Base-by-base conservation (phyloP, 2,113 vertebrate genomes). In the Tachuris rubrigastra region DNA sequence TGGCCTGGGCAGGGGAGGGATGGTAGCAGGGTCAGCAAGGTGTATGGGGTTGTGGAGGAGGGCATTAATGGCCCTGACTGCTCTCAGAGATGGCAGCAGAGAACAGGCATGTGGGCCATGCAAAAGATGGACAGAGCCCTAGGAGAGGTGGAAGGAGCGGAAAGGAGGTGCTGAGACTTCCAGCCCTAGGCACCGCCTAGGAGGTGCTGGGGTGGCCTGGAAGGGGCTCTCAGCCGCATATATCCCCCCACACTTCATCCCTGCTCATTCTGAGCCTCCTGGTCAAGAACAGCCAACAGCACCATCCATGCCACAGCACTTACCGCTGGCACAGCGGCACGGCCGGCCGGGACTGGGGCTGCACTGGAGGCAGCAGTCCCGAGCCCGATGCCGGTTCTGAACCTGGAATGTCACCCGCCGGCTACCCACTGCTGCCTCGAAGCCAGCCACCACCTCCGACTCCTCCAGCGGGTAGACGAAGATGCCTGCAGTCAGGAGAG, bases 381-480 rank as follows among this genome's bases (percentile, higher is more conserved):
- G 98, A 2, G 94, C 91, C 69, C 98, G 98, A 25, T 97, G 98
- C 83, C 98, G 96, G 92, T 96, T 99, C 98, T 99, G 98, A 21
- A 99, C 95, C 95, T 99, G 98, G 92, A 99, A 98, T 0, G 98
- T 98, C 80, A 99, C 98, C 39, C 98, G 95, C 56, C 98, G 97
- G 73, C 98, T 98, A 37, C 99, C 99, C 3, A 97, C 98, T 0
- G 83, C 97, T 0, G 99, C 99, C 96, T 99, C 98, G 15, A 99
- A 99, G 77, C 98, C 97, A 0, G 99, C 98, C 87, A 99, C 98
- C 52, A 99, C 98, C 96, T 99, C 99, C 1, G 98, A 98, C 93
- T 99, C 99, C 20, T 98, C 98, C 63, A 99, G 98, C 0, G 99
- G 99, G 97, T 99, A 99, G 95, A 99, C 97, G 96, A 99, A 99